Conservation (phyloP, 2,797 vertebrate genomes). For the Eptatretus atami region DNA sequence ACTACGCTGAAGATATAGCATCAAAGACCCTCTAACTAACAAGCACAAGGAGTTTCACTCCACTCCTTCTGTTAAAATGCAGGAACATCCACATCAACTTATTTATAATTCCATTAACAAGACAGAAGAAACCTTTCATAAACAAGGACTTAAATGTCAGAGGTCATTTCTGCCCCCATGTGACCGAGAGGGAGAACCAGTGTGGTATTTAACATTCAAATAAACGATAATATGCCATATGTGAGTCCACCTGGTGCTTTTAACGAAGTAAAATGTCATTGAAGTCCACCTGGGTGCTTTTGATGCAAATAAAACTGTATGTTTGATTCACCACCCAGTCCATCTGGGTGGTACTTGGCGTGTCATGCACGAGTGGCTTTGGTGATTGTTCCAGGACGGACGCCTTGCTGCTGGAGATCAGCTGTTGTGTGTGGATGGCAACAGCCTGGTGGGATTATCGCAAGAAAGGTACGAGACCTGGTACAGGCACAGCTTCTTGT, state of each 20-base stretch:
- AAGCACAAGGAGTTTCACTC: no score
- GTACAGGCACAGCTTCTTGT: no score
- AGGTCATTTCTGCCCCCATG: background rate
- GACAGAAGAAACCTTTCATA: background rate
- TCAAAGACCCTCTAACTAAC: no score
- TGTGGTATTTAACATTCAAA: no score
- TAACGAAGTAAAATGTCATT: no score
- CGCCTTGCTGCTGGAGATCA: constrained; percentile 80
- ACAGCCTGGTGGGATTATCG: constrained; percentile 72
- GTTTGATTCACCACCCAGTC: no score
- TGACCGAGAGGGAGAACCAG: no score
- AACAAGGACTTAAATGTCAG: background rate
- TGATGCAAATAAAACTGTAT: no score
- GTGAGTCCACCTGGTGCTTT: no score
- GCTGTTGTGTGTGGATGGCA: constrained; percentile 73
- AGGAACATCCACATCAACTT: background rate
- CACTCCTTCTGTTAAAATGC: background rate
- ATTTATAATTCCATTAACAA: background rate
- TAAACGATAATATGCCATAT: no score
- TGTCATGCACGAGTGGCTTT: background rate
- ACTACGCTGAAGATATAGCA: no score
- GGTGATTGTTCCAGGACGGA: constrained; percentile 28
- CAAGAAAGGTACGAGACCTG: constrained; percentile 42
- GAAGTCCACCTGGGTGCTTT: no score
- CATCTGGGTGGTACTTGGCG: background rate